Evolutionary conservation across 2,888 invertebrate species (phyloP), one percentile per base, ranked within the genome.

Genomic region (Eustalomyia histrio): DNA sequence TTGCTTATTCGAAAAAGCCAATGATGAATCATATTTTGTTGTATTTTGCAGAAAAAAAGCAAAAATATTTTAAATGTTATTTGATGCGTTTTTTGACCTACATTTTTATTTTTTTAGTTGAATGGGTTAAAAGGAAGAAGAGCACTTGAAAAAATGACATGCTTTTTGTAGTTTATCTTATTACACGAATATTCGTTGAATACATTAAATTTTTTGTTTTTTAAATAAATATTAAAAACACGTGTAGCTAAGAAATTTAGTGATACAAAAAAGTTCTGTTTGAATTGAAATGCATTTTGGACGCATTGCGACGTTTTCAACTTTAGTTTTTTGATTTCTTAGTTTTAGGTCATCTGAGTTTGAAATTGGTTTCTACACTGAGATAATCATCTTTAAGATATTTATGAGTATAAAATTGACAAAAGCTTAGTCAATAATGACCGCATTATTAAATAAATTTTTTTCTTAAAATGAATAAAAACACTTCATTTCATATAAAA

Each of bases 111-210:
- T n/a, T 8, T 39, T 39, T 39, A 12, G 5, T 47, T 47, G n/a
- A 47, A 47, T 47, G 43, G n/a, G 43, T 47, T n/a, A n/a, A n/a
- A n/a, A n/a, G 43, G 6, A 6, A 7, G 29, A 29, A 7, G n/a
- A n/a, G 14, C n/a, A 47, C 43, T 47, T 47, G 43, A 47, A 47
- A n/a, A 35, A 5, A 47, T 6, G 43, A 47, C 43, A 47, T 47
- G 43, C 1, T 47, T 47, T 47, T 47, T n/a, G 43, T n/a, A 47
- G 12, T n/a, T n/a, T 47, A n/a, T 47, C 43, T 47, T n/a, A n/a
- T 47, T n/a, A n/a, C n/a, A 47, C 43, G 43, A 47, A 47, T 47
- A 47, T 47, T 47, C 43, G 43, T 47, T n/a, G n/a, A 47, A 47
- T 5, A 47, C n/a, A 35, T n/a, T 35, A 35, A 5, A 35, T 35